These are phyloP conservation scores for Gallinago undulata DNA, from an alignment of 2,113 vertebrate species.

Conservation along the genomic window DNA sequence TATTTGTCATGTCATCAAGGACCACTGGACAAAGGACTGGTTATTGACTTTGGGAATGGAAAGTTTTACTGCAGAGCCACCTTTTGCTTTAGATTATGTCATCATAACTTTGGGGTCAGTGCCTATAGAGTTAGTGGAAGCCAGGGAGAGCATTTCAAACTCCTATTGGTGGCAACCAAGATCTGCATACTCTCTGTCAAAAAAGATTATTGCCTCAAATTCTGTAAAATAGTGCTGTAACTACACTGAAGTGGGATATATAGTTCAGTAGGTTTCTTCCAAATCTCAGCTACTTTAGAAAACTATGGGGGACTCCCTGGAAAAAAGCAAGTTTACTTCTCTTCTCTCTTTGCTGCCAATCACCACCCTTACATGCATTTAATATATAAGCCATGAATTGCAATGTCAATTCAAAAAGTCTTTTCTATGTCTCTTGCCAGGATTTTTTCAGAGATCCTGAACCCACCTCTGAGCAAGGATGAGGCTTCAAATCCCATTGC, in stretches of 20 bases:
- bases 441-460: not conserved
- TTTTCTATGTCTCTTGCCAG: not conserved
- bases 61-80: not conserved
- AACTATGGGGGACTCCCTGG: not conserved
- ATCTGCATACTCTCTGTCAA: not conserved
- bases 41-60: not conserved
- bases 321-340: not conserved
- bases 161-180: not conserved
- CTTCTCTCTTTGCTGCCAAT: not conserved
- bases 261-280: not conserved
- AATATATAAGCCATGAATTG: not conserved
- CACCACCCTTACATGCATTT: not conserved
- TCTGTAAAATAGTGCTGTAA: not conserved
- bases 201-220: not conserved
- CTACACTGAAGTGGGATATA: not conserved
- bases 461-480: not conserved
- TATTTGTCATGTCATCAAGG: not conserved
- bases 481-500: not conserved
- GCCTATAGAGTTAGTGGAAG: not conserved
- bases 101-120: not conserved
- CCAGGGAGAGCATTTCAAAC: not conserved
- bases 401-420: not conserved
- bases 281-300: not conserved
- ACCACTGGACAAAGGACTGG: not conserved
- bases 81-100: not conserved